phyloP scores from a whole-genome alignment of 1,140 invertebrate species.

The Microvelia longipes region DNA sequence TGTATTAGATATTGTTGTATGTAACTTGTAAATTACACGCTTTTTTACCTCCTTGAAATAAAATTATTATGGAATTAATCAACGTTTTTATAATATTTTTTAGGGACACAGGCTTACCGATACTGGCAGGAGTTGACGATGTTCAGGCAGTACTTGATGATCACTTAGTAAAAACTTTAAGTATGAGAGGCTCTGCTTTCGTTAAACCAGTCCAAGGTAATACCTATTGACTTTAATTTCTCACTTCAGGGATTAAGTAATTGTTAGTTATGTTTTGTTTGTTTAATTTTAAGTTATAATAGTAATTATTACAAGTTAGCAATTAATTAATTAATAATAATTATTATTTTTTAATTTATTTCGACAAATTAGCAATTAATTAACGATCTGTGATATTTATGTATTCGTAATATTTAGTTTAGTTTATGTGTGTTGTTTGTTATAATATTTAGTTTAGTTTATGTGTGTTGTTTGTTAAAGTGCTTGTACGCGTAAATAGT shows the following conservation, averaged over 20 bases:
- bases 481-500: no score
- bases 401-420: no score
- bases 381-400: no score
- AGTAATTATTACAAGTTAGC: neutral
- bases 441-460: no score
- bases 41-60: no score
- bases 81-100: slow-evolving; percentile 14
- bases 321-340: neutral
- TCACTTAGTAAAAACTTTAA: slow-evolving; percentile 73
- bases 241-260: neutral
- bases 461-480: no score
- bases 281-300: neutral
- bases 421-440: no score
- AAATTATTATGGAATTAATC: no score
- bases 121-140: slow-evolving; percentile 67
- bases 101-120: slow-evolving; percentile 56
- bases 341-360: neutral
- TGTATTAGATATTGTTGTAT: no score
- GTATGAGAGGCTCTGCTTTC: slow-evolving; percentile 80
- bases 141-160: slow-evolving; percentile 74
- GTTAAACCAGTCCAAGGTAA: slow-evolving; percentile 67
- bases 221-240: slow-evolving; percentile 3
- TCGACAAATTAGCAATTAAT: no score
- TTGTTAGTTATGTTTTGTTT: neutral
- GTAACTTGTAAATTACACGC: no score